A percentile compares a stretch with the other conserved stretches of the same genome.
Conservation (phyloP, 2,113 vertebrate genomes). For the Ceuthmochares aereus region DNA sequence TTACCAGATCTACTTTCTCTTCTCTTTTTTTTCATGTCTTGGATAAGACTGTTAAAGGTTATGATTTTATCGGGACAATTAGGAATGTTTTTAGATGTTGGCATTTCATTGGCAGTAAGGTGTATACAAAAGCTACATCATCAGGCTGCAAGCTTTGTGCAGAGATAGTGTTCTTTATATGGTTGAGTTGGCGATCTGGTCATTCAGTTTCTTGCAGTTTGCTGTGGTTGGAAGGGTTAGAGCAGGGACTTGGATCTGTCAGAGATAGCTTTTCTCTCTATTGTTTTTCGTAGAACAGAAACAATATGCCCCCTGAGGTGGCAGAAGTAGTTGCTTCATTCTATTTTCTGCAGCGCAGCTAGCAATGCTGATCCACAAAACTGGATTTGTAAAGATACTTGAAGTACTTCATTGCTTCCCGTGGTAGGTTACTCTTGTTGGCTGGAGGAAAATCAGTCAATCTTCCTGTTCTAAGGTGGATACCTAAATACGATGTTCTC, state of each 20-base stretch:
- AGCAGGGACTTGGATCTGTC: neutral
- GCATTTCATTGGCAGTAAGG: neutral
- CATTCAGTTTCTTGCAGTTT: neutral
- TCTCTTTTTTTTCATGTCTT: neutral
- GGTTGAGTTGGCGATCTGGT: neutral
- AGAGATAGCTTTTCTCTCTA: neutral
- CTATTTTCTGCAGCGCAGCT: neutral
- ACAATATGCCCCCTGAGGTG: neutral
- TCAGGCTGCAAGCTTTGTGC: neutral
- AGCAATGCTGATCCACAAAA: neutral
- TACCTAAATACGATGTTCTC: neutral
- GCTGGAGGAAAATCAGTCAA: neutral
- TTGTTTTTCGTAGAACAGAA: neutral
- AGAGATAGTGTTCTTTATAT: neutral
- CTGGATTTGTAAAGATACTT: neutral
- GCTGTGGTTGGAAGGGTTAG: neutral
- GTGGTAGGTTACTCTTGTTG: neutral
- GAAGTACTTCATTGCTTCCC: neutral
- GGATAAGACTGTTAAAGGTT: neutral
- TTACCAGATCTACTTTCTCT: neutral
- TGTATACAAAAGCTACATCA: neutral
- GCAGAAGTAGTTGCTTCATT: neutral
- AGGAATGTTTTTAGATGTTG: neutral
- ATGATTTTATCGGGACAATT: neutral
- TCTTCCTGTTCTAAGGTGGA: neutral